A percentile compares a stretch with the other conserved stretches of the same genome.
These are phyloP conservation scores for Clangula hyemalis DNA, from an alignment of 2,797 vertebrate genomes.

Conservation along the genomic window DNA sequence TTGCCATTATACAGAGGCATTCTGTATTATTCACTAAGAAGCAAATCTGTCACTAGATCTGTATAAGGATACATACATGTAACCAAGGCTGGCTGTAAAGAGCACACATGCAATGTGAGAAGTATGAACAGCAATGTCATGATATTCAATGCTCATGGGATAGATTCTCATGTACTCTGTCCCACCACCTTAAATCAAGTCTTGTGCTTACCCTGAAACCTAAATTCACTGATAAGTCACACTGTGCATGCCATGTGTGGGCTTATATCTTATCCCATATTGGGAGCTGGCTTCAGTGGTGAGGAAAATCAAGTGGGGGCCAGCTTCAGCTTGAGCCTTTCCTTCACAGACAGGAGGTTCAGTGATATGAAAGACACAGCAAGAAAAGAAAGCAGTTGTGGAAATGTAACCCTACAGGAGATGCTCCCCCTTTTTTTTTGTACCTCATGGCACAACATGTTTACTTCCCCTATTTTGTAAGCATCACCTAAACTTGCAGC, in stretches of 20 bases:
- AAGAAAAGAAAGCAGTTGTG: neutral
- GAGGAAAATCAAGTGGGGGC: neutral
- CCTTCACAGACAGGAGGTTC: neutral
- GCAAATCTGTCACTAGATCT: neutral
- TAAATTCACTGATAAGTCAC: neutral
- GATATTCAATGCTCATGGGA: neutral
- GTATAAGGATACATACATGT: neutral
- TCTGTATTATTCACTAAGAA: neutral
- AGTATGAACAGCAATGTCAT: neutral
- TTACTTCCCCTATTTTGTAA: neutral
- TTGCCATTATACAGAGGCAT: neutral
- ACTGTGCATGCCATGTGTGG: neutral
- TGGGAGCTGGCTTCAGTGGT: neutral
- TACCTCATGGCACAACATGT: neutral
- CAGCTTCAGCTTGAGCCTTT: neutral
- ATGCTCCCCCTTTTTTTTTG: neutral
- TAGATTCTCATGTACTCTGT: neutral
- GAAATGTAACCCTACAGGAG: neutral
- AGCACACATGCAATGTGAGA: neutral
- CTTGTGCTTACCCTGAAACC: neutral
- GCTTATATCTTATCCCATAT: neutral
- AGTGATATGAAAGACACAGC: neutral
- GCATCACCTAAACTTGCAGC: neutral
- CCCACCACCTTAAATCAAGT: neutral
- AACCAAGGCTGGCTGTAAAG: neutral